Evolutionary conservation across 2,113 vertebrate species (phyloP).

Genomic region (Sprattus sprattus): DNA sequence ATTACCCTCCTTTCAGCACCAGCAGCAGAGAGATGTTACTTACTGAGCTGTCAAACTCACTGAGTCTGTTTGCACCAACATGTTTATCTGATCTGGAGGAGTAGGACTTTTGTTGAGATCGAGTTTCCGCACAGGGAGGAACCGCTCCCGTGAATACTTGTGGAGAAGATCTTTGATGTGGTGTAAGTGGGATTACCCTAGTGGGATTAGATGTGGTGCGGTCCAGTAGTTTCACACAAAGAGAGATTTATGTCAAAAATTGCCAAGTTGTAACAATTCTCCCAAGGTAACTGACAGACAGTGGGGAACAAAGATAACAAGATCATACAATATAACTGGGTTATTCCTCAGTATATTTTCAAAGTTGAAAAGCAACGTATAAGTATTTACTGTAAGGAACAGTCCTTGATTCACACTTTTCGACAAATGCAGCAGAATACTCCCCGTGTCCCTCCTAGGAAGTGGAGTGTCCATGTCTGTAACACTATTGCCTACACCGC

Average conservation of each 20-base stretch:
- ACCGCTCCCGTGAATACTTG: background rate
- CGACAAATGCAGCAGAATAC: too few species aligned
- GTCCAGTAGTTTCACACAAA: background rate
- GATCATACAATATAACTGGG: background rate
- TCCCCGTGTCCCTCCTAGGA: too few species aligned
- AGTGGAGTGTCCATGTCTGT: too few species aligned
- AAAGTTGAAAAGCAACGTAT: too few species aligned
- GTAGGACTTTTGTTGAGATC: background rate
- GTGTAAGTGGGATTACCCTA: background rate
- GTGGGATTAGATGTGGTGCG: background rate
- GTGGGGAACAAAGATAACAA: background rate
- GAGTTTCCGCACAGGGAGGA: background rate
- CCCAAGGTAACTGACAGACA: background rate
- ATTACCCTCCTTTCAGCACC: constrained; percentile 47
- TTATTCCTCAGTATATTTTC: too few species aligned
- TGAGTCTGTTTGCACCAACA: constrained; percentile 35
- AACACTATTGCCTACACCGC: too few species aligned
- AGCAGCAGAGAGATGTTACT: constrained; percentile 33
- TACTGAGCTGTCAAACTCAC: constrained; percentile 46
- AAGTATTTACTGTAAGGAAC: too few species aligned
- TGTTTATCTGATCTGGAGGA: constrained; percentile 48
- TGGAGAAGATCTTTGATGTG: background rate
- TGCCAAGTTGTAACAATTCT: background rate
- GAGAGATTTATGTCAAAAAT: background rate
- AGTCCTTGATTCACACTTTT: too few species aligned